A percentile compares a stretch with the other conserved stretches of the same genome.
phyloP scores from a whole-genome alignment of 1,140 invertebrate species.

The fruit fly (Drosophila melanogaster) region Release_6_plus_ISO1_MT NC_004354.4:7166001-7166500 shows the following conservation, averaged over 20 bases:
- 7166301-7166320: slow-evolving; percentile 16
- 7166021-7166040: slow-evolving; percentile 18
- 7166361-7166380: slow-evolving; percentile 69
- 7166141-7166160: slow-evolving; percentile 2
- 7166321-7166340: slow-evolving; percentile 21
- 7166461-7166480: neutral
- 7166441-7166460: neutral
- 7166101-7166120: slow-evolving; percentile 56
- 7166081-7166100: slow-evolving; percentile 76
- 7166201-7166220: slow-evolving; percentile 53
- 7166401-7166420: slow-evolving; percentile 11
- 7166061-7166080: slow-evolving; percentile 22
- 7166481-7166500: too few relatives aligned
- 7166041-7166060: slow-evolving; percentile 28
- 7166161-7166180: slow-evolving; percentile 21
- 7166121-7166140: slow-evolving; percentile 10
- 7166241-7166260: slow-evolving; percentile 74
- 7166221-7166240: slow-evolving; percentile 39
- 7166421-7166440: neutral
- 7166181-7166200: slow-evolving; percentile 50
- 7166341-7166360: slow-evolving; percentile 17
- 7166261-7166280: slow-evolving; percentile 64
- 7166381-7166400: slow-evolving; percentile 59
- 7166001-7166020: slow-evolving; percentile 11
- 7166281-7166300: neutral